Evolutionary conservation across 2,797 vertebrate species (phyloP).

Genomic region (Synaphobranchus kaupii): DNA sequence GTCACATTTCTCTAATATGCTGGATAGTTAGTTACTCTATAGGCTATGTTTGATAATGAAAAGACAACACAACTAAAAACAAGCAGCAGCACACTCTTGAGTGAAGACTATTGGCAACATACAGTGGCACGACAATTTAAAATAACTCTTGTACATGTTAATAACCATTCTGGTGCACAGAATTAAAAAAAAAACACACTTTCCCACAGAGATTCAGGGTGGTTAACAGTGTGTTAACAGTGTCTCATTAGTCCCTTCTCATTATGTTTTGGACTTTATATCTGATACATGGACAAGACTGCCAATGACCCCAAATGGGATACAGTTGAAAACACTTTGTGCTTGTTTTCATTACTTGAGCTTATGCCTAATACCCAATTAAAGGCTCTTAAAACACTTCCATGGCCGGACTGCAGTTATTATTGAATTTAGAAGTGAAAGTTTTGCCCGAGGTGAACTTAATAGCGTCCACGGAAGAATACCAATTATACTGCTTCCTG

Average conservation of each 20-base stretch:
- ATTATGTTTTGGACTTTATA: conserved; percentile 12
- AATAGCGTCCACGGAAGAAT: not conserved
- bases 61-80: not conserved
- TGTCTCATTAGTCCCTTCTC: not conserved
- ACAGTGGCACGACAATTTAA: not conserved
- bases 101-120: not conserved
- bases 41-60: not conserved
- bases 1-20: not conserved
- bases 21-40: not conserved
- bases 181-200: not conserved
- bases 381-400: conserved; percentile 3
- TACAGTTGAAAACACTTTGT: conserved; percentile 7
- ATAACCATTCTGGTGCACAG: not conserved
- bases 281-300: not conserved
- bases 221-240: not conserved
- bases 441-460: not conserved
- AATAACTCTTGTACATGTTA: not conserved
- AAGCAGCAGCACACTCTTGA: not conserved
- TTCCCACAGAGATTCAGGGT: not conserved
- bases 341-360: not conserved
- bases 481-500: not conserved
- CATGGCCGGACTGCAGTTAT: not conserved
- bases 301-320: not conserved
- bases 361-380: not conserved
- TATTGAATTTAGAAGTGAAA: not conserved